A percentile compares a stretch with the other conserved stretches of the same genome.
These are phyloP conservation scores for Pasiphila rectangulata DNA, from an alignment of 2,888 invertebrate species.

Conservation along the genomic window DNA sequence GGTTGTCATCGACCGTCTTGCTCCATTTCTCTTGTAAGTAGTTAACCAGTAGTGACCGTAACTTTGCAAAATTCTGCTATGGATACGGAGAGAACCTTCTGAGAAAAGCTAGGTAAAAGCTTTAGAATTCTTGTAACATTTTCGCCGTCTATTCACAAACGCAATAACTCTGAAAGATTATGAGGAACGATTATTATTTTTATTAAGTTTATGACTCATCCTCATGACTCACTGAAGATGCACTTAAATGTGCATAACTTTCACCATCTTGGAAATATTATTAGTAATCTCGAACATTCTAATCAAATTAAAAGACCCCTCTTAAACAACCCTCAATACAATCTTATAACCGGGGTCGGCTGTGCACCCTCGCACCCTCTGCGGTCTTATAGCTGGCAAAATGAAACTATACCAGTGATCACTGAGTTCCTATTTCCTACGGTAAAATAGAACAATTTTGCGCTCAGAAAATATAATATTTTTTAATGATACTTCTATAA, in stretches of 20 bases:
- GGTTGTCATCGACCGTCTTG: slow-evolving; percentile 45
- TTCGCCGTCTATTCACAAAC: not conserved
- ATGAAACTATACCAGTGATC: not conserved
- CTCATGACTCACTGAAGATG: no score
- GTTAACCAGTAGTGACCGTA: slow-evolving; percentile 12
- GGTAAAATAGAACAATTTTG: no score
- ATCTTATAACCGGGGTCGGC: slow-evolving; percentile 2
- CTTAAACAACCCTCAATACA: slow-evolving; percentile 2
- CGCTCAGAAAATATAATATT: no score
- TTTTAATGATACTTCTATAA: no score
- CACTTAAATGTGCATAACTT: no score
- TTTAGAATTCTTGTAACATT: not conserved
- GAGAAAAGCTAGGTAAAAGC: not conserved
- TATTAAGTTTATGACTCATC: no score
- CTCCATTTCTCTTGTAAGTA: slow-evolving; percentile 41
- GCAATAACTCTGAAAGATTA: no score
- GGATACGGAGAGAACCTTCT: slow-evolving; percentile 17
- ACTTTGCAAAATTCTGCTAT: slow-evolving; percentile 25
- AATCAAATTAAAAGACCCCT: slow-evolving; percentile 14
- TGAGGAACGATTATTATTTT: no score
- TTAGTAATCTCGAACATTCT: slow-evolving; percentile 10
- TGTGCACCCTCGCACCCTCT: slow-evolving; percentile 1
- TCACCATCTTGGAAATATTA: no score
- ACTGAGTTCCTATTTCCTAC: no score
- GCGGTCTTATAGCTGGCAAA: not conserved